These are phyloP conservation scores for Leptopilina drosophilae DNA, from an alignment of 2,888 invertebrate species.

Conservation along the genomic window DNA sequence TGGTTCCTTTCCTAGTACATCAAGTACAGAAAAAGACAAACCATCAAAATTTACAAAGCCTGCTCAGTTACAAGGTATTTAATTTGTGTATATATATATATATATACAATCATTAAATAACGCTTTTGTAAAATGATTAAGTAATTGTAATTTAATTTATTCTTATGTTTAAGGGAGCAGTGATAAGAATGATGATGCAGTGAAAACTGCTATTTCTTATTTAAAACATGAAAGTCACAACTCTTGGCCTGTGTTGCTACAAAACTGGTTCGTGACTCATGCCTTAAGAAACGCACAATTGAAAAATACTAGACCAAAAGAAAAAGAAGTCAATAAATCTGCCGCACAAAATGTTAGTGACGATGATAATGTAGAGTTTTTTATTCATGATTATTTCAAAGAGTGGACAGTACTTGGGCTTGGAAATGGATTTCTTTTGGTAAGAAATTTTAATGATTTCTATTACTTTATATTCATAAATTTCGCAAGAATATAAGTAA, in stretches of 20 bases:
- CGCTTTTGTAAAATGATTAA: no score
- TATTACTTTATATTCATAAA: no score
- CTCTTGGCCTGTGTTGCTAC: constrained; percentile 11
- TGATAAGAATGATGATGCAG: constrained; percentile 5
- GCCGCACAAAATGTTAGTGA: background rate
- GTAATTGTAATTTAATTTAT: no score
- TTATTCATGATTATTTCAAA: constrained; percentile 19
- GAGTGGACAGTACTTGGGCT: constrained; percentile 15
- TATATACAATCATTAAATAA: no score
- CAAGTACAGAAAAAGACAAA: background rate
- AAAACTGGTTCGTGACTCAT: constrained; percentile 10
- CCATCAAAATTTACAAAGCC: background rate
- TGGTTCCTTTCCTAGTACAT: background rate
- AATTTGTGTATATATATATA: no score
- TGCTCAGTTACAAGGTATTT: background rate
- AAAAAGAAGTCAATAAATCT: background rate
- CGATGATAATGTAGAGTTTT: background rate
- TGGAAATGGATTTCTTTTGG: constrained; percentile 25
- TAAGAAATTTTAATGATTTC: background rate
- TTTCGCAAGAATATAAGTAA: no score
- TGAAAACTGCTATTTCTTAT: background rate
- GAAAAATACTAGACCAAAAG: background rate
- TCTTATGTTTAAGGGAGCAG: background rate
- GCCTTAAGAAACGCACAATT: background rate
- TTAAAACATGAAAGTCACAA: constrained; percentile 21